Evolutionary conservation across 37 sponge, comb jelly and placozoan genomes (phyloP), one percentile per base, ranked within the genome.

Genomic region (Petrosia ficiformis): DNA sequence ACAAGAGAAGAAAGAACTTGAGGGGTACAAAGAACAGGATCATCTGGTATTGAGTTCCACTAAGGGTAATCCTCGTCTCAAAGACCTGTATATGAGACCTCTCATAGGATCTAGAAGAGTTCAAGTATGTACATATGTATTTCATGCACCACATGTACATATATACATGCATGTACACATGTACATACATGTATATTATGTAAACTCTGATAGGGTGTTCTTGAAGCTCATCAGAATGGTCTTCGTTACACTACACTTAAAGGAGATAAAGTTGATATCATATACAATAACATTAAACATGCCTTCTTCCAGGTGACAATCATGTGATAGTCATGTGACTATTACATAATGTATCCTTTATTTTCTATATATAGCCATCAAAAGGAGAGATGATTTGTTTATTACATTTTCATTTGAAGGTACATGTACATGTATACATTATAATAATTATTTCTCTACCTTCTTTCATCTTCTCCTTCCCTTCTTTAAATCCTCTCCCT

Each of bases 281-380:
- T 98, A 35, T 98, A 93, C 71, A 80, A 56, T 60, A 98, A 95
- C 70, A 83, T 98, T 52, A 95, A 93, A 71, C 89, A 91, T 54
- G 99, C 96, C 76, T 93, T 95, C 86, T 97, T 94, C 82, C 97
- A 96, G 82, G 85, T 90, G 29, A 33, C n/a, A n/a, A n/a, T n/a
- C n/a, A n/a, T n/a, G n/a, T n/a, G n/a, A n/a, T n/a, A n/a, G n/a
- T n/a, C n/a, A 41, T 33, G 39, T 0, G 57, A 29, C 1, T 42
- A 24, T 24, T 72, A 29, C 25, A 29, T 39, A 16, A 16, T 25
- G 2, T 30, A 39, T 63, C 37, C 21, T 57, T 2, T 26, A 16
- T 69, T 52, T 35, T 57, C 37, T 41, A 22, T 39, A 48, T 82
- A 35, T 77, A 91, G 86, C 93, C 99, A 6, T 98, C 97, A 25